Evolutionary conservation across 1,140 invertebrate species (phyloP), one percentile per base, ranked within the genome.

Genomic region (Globodera ellingtonae): DNA sequence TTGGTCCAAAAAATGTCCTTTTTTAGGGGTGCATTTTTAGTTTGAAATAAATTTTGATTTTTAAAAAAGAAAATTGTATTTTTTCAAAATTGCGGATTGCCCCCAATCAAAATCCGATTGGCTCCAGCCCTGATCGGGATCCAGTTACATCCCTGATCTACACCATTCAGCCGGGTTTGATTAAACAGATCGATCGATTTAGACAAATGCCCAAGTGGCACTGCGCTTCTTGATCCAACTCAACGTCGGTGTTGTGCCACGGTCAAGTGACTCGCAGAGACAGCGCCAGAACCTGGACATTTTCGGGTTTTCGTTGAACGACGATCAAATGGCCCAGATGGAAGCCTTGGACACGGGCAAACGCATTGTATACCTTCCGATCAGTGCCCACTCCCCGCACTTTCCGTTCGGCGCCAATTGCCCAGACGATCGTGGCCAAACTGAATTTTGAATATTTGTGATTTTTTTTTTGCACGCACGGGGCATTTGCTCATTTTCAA

Each of bases 251-350:
- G 86, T 89, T 9, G 86, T 91, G 69, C 90, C 90, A 66, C 91
- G 90, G 83, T 89, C 87, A 74, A 24, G 56, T 50, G 79, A 75
- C 15, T 46, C 80, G 18, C 71, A 85, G 5, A 81, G 89, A 75
- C 82, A 91, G 8, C 80, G 86, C 35, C 86, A 90, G 75, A 91
- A 91, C 81, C 75, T 89, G 4, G 78, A 89, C 21, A 78, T 89
- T 65, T 82, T 86, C 52, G 86, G 86, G 52, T 88, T 88, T 75
- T 21, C 79, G 21, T 72, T 88, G 62, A 79, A 79, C 15, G 56
- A 52, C 15, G 86, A 85, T 15, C 85, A 86, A 71, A 67, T 82
- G 72, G 62, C 9, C 5, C 52, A 77, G n/a, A 59, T 82, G 24
- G 66, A 79, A 8, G 70, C 21, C 10, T 59, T 82, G 47, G 82